A percentile compares a stretch with the other conserved stretches of the same genome.
Evolutionary conservation across 2,113 vertebrate species (phyloP).

Genomic region (Onychostoma macrolepis): DNA sequence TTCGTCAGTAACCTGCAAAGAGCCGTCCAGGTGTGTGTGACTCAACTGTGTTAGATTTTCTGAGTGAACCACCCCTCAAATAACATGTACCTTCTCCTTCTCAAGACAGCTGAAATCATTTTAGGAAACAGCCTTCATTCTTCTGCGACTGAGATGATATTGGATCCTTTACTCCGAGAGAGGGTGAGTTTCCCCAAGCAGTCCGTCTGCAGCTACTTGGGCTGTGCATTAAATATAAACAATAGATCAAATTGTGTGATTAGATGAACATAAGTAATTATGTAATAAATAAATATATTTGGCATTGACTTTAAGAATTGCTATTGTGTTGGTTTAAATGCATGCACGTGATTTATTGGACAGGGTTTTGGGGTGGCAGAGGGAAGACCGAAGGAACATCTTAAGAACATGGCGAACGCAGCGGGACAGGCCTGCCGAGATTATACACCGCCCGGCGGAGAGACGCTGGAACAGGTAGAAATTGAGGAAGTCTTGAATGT

Average conservation of each 20-base stretch:
- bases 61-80: neutral
- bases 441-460: constrained; percentile 91
- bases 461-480: constrained; percentile 89
- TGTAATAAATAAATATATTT: neutral
- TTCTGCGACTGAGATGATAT: constrained; percentile 77
- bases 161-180: constrained; percentile 88
- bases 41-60: neutral
- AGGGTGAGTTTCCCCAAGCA: constrained; percentile 75
- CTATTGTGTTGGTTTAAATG: neutral
- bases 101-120: constrained; percentile 87
- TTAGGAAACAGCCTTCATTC: constrained; percentile 81
- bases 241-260: neutral
- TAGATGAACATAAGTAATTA: neutral
- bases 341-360: neutral
- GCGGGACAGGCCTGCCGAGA: constrained; percentile 82
- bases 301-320: neutral
- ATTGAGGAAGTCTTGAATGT: constrained; percentile 5
- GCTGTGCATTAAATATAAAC: neutral
- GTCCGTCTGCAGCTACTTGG: neutral
- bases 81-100: constrained; percentile 47
- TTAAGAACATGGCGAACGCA: constrained; percentile 92
- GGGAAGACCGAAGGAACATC: constrained; percentile 82
- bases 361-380: constrained; percentile 91
- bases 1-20: constrained; percentile 89
- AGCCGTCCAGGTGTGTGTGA: constrained; percentile 81